A percentile compares a stretch with the other conserved stretches of the same genome.
Evolutionary conservation across 1,140 invertebrate genomes (phyloP).

Genomic region (Metaphire vulgaris): DNA sequence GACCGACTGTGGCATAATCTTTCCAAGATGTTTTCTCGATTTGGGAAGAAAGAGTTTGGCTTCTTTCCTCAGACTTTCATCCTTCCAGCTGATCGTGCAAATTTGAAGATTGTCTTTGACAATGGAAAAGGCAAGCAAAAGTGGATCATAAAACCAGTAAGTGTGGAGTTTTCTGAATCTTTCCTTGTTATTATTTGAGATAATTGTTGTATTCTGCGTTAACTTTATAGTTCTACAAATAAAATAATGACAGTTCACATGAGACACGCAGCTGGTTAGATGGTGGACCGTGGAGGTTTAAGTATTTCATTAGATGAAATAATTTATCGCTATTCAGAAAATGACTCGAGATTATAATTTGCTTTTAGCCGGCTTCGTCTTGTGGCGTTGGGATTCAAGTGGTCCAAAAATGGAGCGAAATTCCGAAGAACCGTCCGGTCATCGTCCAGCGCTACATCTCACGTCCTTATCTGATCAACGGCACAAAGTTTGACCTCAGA

Average conservation of each 20-base stretch:
- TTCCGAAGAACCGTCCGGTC: slow-evolving; percentile 78
- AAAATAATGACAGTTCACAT: too few relatives aligned
- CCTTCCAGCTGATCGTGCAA: slow-evolving; percentile 76
- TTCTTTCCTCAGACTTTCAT: slow-evolving; percentile 91
- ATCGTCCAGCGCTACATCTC: slow-evolving; percentile 88
- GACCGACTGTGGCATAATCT: slow-evolving; percentile 78
- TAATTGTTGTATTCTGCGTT: too few relatives aligned
- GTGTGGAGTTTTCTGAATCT: too few relatives aligned
- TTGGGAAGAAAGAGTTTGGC: slow-evolving; percentile 54
- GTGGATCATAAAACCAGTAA: slow-evolving; percentile 63
- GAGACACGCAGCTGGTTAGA: too few relatives aligned
- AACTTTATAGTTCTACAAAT: too few relatives aligned
- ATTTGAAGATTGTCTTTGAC: slow-evolving; percentile 77
- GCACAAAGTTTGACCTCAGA: slow-evolving; percentile 90
- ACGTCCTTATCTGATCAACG: slow-evolving; percentile 83
- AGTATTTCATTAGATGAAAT: too few relatives aligned
- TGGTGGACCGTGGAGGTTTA: too few relatives aligned
- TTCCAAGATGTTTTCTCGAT: slow-evolving; percentile 48
- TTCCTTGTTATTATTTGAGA: too few relatives aligned
- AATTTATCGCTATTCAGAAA: too few relatives aligned
- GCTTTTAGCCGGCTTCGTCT: slow-evolving; percentile 77
- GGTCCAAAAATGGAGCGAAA: slow-evolving; percentile 82
- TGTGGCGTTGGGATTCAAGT: slow-evolving; percentile 90
- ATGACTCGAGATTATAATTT: too few relatives aligned
- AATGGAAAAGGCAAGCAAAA: slow-evolving; percentile 51